Percentiles rank a stretch among this genome's conserved stretches.
phyloP scores from a whole-genome alignment of 2,888 invertebrate species.

The Apamea anceps region DNA sequence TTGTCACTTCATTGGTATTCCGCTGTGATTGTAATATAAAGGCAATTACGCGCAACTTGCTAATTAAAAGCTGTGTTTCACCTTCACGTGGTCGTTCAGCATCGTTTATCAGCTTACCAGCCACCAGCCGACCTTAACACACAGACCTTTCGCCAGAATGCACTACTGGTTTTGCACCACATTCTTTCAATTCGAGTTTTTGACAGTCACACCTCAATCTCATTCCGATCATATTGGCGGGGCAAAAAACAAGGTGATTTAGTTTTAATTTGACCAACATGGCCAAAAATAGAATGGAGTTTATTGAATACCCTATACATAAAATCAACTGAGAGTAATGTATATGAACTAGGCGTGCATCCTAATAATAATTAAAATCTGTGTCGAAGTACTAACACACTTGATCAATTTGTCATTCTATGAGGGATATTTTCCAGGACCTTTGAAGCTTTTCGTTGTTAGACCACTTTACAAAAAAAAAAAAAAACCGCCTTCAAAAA shows the following conservation, averaged over 20 bases:
- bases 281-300: background rate
- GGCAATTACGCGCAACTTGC: slow-evolving; percentile 17
- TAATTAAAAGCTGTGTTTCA: slow-evolving; percentile 16
- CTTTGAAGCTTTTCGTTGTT: too few relatives aligned
- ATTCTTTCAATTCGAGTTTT: slow-evolving; percentile 49
- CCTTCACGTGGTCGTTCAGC: slow-evolving; percentile 27
- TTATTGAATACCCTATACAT: background rate
- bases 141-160: slow-evolving; percentile 72
- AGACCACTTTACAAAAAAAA: too few relatives aligned
- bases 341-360: background rate
- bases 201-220: slow-evolving; percentile 40
- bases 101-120: slow-evolving; percentile 38
- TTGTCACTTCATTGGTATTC: slow-evolving; percentile 16
- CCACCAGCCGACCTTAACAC: slow-evolving; percentile 69
- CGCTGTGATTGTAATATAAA: background rate
- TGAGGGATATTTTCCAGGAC: too few relatives aligned
- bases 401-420: too few relatives aligned
- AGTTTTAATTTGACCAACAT: slow-evolving; percentile 16
- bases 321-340: background rate
- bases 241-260: slow-evolving; percentile 37
- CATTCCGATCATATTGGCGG: slow-evolving; percentile 36
- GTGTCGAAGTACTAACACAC: too few relatives aligned
- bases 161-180: slow-evolving; percentile 54
- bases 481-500: too few relatives aligned
- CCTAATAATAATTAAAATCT: too few relatives aligned